Base-by-base conservation (phyloP, 2,888 invertebrate genomes). In the Nephrotoma flavescens region DNA sequence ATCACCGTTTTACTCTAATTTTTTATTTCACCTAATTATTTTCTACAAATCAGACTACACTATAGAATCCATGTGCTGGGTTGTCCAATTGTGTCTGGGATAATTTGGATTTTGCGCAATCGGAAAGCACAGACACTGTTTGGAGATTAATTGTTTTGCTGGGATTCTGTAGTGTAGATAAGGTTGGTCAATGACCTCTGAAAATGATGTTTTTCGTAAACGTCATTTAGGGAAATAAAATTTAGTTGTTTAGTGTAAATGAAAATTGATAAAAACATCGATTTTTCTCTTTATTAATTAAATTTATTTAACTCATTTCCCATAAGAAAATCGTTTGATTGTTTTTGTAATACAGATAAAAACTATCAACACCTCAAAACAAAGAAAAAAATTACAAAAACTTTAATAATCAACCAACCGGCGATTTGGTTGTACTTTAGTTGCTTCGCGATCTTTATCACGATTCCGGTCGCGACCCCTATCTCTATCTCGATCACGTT, bases 391-490 rank as follows among this genome's bases (percentile, higher is more conserved):
- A 41, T 83, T 42, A 83, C 41, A 19, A 52, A 71, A 71, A 31
- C 42, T 42, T 86, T 86, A 86, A 41, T 86, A 86, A 86, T 86
- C 86, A 6, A 86, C 86, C 42, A 86, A 42, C 12, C 57, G 52
- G 6, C 86, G 86, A 52, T 42, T 41, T 52, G 86, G n/a, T 15
- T 31, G 31, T 86, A 41, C 41, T 52, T 41, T 52, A n/a, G 41
- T 57, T 42, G 15, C 41, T 85, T 86, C 12, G 52, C 88, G 87
- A 5, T 88, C 86, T 15, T 86, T 41, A 57, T 86, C 89, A 0
- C 89, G 89, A 88, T 89, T 89, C 5, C 87, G 88, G 86, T 88
- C 89, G 12, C 88, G 87, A 15, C 42, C 87, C 41, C 88, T 86
- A 52, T 87, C 87, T 2, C 41, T 83, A 83, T 86, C 86, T 9